A percentile compares a stretch with the other conserved stretches of the same genome.
Evolutionary conservation across 2,797 vertebrate species (phyloP).

Genomic region (Enteromius unitaeniatus): DNA sequence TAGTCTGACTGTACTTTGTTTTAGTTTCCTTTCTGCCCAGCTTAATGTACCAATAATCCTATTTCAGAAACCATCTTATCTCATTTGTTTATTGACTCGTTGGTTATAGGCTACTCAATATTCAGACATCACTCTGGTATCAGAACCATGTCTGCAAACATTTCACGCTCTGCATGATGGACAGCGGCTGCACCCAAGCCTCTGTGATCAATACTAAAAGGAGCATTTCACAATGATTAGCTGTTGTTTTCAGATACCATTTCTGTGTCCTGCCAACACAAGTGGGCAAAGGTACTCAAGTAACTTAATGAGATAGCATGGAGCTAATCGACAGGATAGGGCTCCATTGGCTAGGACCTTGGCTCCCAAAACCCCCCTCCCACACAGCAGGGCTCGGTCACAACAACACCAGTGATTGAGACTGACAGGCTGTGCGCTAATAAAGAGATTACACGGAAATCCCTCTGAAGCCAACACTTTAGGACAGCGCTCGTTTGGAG

Average conservation of each 20-base stretch:
- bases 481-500: slow-evolving; percentile 47
- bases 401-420: slow-evolving; percentile 73
- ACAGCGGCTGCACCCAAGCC: neutral
- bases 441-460: slow-evolving; percentile 76
- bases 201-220: slow-evolving; percentile 22
- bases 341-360: slow-evolving; percentile 63
- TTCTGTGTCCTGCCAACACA: slow-evolving; percentile 48
- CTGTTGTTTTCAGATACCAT: slow-evolving; percentile 35
- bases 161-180: neutral
- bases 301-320: slow-evolving; percentile 68
- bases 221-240: slow-evolving; percentile 20
- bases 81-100: neutral
- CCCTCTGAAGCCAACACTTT: slow-evolving; percentile 63
- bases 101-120: neutral
- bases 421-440: slow-evolving; percentile 73
- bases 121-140: neutral
- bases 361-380: slow-evolving; percentile 17
- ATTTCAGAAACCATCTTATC: neutral
- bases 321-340: slow-evolving; percentile 70
- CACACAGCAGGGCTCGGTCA: slow-evolving; percentile 60
- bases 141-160: neutral
- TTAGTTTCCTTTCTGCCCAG: neutral
- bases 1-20: neutral
- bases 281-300: slow-evolving; percentile 46
- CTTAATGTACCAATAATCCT: neutral